phyloP scores from a whole-genome alignment of 2,797 vertebrate species.

The Phataginus tetradactyla region DNA sequence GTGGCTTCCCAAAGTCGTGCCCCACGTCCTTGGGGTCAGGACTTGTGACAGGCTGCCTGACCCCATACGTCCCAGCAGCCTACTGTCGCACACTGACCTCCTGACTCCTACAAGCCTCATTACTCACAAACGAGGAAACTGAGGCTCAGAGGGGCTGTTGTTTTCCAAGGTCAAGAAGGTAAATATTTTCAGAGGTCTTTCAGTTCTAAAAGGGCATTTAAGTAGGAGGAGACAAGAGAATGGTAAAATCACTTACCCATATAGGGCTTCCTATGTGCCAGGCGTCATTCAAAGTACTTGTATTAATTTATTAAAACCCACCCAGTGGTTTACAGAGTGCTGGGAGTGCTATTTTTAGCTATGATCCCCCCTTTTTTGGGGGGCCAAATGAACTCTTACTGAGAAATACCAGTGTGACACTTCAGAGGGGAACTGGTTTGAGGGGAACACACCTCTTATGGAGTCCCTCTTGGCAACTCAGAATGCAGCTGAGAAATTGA shows the following conservation, averaged over 20 bases:
- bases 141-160: neutral
- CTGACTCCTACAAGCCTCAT: neutral
- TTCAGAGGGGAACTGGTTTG: neutral
- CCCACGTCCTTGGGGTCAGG: neutral
- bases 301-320: slow-evolving; percentile 75
- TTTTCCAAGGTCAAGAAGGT: neutral
- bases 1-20: neutral
- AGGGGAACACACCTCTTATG: neutral
- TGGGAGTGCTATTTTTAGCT: slow-evolving; percentile 37
- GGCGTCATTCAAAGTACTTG: neutral
- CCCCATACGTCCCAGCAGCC: neutral
- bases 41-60: neutral
- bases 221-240: neutral
- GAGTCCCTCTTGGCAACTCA: neutral
- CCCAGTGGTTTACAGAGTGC: slow-evolving; percentile 1
- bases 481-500: neutral
- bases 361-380: neutral
- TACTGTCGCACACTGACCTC: neutral
- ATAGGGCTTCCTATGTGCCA: slow-evolving; percentile 29
- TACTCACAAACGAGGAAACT: neutral
- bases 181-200: slow-evolving; percentile 4
- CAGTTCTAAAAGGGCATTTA: slow-evolving; percentile 6
- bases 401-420: neutral
- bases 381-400: neutral
- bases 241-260: neutral